Percentiles rank a stretch among this genome's conserved stretches.
These are phyloP conservation scores for Adoxophyes honmai DNA, from an alignment of 1,140 invertebrate genomes.

Conservation along the genomic window DNA sequence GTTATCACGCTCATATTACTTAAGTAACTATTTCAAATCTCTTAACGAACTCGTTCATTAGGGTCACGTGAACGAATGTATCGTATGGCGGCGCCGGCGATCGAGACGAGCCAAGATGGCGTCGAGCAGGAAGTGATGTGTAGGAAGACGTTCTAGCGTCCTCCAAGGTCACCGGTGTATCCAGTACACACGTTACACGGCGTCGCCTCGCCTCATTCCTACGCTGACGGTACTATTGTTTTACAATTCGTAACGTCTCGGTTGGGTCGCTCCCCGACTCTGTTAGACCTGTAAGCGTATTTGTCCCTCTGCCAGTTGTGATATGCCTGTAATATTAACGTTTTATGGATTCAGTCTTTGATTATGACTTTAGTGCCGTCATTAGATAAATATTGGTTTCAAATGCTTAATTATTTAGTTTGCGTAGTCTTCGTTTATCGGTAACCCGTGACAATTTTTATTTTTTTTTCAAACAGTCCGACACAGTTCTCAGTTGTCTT, in stretches of 20 bases:
- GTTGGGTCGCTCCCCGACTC: background rate
- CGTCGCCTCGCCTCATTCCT: conserved; percentile 25
- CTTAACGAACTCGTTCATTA: conserved; percentile 13
- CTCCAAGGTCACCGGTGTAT: conserved; percentile 55
- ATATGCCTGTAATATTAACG: too few species aligned
- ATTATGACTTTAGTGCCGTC: too few species aligned
- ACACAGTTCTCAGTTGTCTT: too few species aligned
- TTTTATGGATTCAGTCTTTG: too few species aligned
- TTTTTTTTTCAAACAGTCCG: too few species aligned
- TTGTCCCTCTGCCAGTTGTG: too few species aligned
- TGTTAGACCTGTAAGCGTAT: too few species aligned
- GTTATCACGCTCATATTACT: conserved; percentile 3
- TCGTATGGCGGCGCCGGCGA: conserved; percentile 22
- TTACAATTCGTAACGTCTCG: conserved; percentile 39
- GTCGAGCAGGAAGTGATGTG: conserved; percentile 65
- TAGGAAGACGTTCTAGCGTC: conserved; percentile 69
- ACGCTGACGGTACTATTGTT: conserved; percentile 27
- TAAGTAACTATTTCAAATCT: conserved; percentile 1
- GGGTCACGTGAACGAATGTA: conserved; percentile 8
- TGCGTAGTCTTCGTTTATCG: too few species aligned
- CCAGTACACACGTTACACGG: conserved; percentile 42
- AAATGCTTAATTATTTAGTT: too few species aligned
- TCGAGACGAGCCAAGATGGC: conserved; percentile 41
- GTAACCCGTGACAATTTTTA: too few species aligned
- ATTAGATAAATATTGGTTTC: too few species aligned